A percentile compares a stretch with the other conserved stretches of the same genome.
Evolutionary conservation across 2,113 vertebrate genomes (phyloP).

Genomic region (Amphiprion percula): DNA sequence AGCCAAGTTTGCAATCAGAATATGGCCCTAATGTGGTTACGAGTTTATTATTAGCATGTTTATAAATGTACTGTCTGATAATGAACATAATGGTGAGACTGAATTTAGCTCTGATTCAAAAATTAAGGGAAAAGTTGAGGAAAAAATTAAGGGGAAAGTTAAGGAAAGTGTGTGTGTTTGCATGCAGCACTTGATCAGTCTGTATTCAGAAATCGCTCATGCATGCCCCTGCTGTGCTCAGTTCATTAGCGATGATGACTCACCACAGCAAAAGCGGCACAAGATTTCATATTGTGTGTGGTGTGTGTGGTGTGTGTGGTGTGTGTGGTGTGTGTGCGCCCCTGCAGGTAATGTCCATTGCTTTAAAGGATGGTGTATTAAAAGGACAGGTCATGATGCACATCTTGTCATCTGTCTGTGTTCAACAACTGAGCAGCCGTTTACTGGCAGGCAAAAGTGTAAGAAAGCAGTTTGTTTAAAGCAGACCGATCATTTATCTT

Average conservation of each 20-base stretch:
- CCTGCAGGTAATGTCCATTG: constrained; percentile 29
- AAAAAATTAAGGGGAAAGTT: too few relatives aligned
- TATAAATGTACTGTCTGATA: constrained; percentile 4
- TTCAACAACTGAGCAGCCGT: background rate
- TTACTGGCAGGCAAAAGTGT: background rate
- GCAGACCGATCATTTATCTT: too few relatives aligned
- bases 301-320: too few relatives aligned
- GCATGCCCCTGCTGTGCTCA: constrained; percentile 23
- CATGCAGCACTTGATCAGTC: background rate
- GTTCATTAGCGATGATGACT: constrained; percentile 57
- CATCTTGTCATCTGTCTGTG: background rate
- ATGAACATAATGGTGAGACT: background rate
- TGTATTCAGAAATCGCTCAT: constrained; percentile 17
- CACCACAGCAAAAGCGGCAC: constrained; percentile 25
- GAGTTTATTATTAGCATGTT: constrained; percentile 11
- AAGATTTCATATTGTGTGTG: background rate
- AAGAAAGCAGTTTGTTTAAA: too few relatives aligned
- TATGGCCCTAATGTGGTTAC: background rate
- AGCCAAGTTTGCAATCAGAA: background rate
- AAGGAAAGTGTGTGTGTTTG: background rate
- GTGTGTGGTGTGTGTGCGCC: background rate
- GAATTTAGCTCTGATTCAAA: too few relatives aligned
- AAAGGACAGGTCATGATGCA: constrained; percentile 37
- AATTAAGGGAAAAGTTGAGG: too few relatives aligned
- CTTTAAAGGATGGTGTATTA: constrained; percentile 18